A percentile compares a stretch with the other conserved stretches of the same genome.
These are phyloP conservation scores for Oryzias sinensis DNA, from an alignment of 2,797 vertebrate species.

Conservation along the genomic window DNA sequence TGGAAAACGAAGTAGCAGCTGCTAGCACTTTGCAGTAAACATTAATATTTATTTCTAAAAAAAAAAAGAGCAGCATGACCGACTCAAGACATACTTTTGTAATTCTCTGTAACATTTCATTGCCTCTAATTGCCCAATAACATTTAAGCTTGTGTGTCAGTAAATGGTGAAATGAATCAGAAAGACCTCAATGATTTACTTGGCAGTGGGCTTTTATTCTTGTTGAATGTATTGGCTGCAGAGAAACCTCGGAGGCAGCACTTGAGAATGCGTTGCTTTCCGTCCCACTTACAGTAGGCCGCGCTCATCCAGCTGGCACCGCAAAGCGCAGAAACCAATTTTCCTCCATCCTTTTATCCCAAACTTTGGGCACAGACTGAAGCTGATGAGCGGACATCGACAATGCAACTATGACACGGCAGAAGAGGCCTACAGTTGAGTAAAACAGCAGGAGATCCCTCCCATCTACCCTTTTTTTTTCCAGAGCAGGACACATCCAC, in stretches of 20 bases:
- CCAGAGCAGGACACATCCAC: conserved; percentile 35
- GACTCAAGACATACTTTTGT: conserved; percentile 41
- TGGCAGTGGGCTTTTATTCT: conserved; percentile 66
- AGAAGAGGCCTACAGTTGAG: conserved; percentile 28
- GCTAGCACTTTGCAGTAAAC: conserved; percentile 38
- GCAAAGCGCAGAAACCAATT: conserved; percentile 32
- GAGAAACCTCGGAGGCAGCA: conserved; percentile 57
- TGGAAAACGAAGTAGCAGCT: conserved; percentile 46
- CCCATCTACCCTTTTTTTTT: conserved; percentile 46
- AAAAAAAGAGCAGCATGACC: conserved; percentile 35
- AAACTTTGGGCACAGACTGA: conserved; percentile 5
- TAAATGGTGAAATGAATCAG: conserved; percentile 68
- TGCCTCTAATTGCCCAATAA: conserved; percentile 71
- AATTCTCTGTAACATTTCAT: conserved; percentile 60
- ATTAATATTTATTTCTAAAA: conserved; percentile 58
- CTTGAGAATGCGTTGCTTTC: conserved; percentile 61
- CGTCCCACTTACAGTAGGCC: conserved; percentile 61
- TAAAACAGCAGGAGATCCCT: conserved; percentile 48
- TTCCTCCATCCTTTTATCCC: conserved; percentile 29
- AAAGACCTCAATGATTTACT: conserved; percentile 64
- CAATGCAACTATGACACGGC: conserved; percentile 6
- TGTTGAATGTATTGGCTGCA: conserved; percentile 53
- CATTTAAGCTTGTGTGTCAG: conserved; percentile 68
- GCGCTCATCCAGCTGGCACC: conserved; percentile 57
- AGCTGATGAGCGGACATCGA: conserved; percentile 39